Evolutionary conservation across 2,113 vertebrate genomes (phyloP), one percentile per base, ranked within the genome.

Genomic region (Muntiacus muntjak): DNA sequence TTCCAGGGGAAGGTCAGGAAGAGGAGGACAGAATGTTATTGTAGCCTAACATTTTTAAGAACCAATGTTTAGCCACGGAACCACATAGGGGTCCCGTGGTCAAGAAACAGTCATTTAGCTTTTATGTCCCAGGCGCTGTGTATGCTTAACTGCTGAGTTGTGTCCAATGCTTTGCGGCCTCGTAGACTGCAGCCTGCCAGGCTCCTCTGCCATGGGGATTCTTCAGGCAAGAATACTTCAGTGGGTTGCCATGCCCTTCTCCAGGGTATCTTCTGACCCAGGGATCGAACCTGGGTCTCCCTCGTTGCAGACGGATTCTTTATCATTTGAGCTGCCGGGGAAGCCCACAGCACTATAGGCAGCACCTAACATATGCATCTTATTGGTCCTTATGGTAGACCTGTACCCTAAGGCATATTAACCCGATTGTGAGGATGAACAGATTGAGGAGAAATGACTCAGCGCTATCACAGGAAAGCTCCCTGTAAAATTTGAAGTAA

Each of bases 401-500:
- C 43, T 95, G 54, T 17, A 76, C 64, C 57, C 7, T 91, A 91
- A 91, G 21, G 67, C 71, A 43, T 60, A 60, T 83, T 87, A 96
- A 83, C 60, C 28, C 36, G 71, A 33, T 93, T 91, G 55, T 83
- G 23, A 55, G 50, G 55, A 45, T n/a, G 78, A 97, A 84, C 26
- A 71, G 88, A 91, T 89, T 94, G 86, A 40, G 84, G 28, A 88
- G 79, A 96, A 91, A 54, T 0, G 28, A 89, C 86, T 87, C 91
- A 89, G 54, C 76, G 26, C 54, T 78, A 45, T 87, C 93, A 62
- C 82, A 60, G 60, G 79, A 82, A 89, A 96, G 15, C 76, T 86
- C 82, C 76, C 78, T 93, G 43, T 84, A 95, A 96, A 96, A 83
- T 91, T 36, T 85, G 83, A 94, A 95, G 60, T 86, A 81, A 96